These are phyloP conservation scores for Eutrigla gurnardus DNA, from an alignment of 2,797 vertebrate genomes.

Conservation along the genomic window DNA sequence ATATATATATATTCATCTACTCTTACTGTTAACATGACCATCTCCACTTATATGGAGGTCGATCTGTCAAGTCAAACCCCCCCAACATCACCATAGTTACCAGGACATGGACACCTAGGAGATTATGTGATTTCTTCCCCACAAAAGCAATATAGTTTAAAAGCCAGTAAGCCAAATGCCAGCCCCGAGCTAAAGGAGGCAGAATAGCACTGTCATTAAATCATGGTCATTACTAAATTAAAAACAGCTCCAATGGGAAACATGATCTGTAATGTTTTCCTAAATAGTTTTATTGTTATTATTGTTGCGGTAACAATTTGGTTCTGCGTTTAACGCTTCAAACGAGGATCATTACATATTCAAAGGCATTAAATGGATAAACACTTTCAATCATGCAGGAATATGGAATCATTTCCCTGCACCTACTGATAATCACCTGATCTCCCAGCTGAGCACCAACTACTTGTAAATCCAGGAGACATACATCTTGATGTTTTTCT, in stretches of 20 bases:
- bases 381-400: not conserved
- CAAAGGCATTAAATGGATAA: not conserved
- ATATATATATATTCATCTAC: not conserved
- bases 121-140: not conserved
- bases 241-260: constrained; percentile 53
- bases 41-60: not conserved
- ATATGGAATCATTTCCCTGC: not conserved
- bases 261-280: constrained; percentile 47
- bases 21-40: not conserved
- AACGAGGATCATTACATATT: not conserved
- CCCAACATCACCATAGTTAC: constrained; percentile 55
- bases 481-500: not conserved
- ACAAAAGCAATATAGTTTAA: constrained; percentile 1
- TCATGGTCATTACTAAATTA: constrained; percentile 52
- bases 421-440: constrained; percentile 15
- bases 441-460: not conserved
- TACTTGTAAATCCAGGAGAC: not conserved
- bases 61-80: not conserved
- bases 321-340: not conserved
- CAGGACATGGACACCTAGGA: not conserved
- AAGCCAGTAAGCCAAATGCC: constrained; percentile 17
- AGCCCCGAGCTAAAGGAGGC: constrained; percentile 11
- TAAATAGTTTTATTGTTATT: constrained; percentile 42
- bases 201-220: constrained; percentile 26
- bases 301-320: not conserved